Conservation (phyloP, 1,140 invertebrate genomes). For the Diploscapter pachys region DNA sequence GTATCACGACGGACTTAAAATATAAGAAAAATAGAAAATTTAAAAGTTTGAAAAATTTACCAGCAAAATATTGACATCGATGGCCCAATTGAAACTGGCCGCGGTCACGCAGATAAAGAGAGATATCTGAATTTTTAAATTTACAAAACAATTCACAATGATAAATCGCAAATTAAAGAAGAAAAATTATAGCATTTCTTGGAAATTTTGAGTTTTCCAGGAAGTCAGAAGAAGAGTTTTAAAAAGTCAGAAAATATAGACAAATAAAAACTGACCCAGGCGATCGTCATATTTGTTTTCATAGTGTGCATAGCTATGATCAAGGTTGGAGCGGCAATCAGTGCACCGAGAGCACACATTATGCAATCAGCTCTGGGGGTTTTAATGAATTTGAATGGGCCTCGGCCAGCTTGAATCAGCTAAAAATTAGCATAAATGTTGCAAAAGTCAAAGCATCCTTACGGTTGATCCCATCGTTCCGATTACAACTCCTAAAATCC, state of each 20-base stretch:
- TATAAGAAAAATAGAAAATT: background rate
- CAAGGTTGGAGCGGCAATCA: background rate
- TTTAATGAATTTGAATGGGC: background rate
- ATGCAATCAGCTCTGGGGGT: background rate
- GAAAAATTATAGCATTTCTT: background rate
- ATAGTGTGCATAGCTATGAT: background rate
- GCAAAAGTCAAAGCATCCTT: background rate
- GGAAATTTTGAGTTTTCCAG: background rate
- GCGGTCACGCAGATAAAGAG: conserved; percentile 63
- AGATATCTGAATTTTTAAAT: background rate
- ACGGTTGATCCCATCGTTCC: conserved; percentile 32
- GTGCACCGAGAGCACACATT: background rate
- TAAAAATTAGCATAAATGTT: background rate
- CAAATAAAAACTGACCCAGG: background rate
- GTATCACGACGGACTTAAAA: conserved; percentile 55
- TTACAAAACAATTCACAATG: background rate
- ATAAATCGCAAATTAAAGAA: conserved; percentile 9
- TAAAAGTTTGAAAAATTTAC: conserved; percentile 62
- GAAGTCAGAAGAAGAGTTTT: conserved; percentile 5
- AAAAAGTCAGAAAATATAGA: conserved; percentile 65
- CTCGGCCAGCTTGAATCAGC: background rate
- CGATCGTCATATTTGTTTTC: background rate
- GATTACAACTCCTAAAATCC: conserved; percentile 24
- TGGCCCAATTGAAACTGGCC: conserved; percentile 92
- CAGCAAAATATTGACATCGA: conserved; percentile 93